Evolutionary conservation across 2,888 invertebrate species (phyloP).

Genomic region (Ophraella communa): DNA sequence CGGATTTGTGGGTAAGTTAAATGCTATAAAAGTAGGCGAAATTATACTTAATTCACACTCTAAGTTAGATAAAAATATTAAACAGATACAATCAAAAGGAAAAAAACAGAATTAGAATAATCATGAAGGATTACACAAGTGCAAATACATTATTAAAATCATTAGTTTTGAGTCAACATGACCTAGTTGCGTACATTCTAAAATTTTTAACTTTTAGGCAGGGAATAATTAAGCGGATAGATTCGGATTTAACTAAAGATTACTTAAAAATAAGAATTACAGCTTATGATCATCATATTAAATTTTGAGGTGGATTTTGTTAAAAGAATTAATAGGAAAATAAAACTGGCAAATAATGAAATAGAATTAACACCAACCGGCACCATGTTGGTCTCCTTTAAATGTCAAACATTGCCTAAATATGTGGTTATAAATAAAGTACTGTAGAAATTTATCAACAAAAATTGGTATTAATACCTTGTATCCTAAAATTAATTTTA

Average conservation of each 20-base stretch:
- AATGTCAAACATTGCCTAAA: not conserved
- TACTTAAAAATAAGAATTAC: not conserved
- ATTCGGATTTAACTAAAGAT: not conserved
- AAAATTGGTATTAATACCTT: not conserved
- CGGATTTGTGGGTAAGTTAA: not conserved
- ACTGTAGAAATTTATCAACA: not conserved
- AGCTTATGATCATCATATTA: not conserved
- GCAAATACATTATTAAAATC: not conserved
- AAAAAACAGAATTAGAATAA: conserved; percentile 1
- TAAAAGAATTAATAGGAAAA: conserved; percentile 1
- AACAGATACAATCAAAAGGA: conserved; percentile 7
- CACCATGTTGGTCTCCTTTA: not conserved
- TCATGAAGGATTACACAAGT: not conserved
- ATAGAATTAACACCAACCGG: not conserved
- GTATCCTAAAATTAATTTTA: too few relatives aligned
- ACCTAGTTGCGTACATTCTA: not conserved
- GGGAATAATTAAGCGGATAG: conserved; percentile 3
- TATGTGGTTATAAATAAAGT: not conserved
- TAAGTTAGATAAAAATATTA: not conserved
- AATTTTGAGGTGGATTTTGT: conserved; percentile 6
- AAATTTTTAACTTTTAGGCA: conserved; percentile 8
- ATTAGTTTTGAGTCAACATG: not conserved
- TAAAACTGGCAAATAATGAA: not conserved
- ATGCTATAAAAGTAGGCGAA: not conserved
- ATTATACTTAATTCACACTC: not conserved